A percentile compares a stretch with the other conserved stretches of the same genome.
These are phyloP conservation scores for Caenorhabditis sp. DNA, from an alignment of 2,888 invertebrate genomes.

Conservation along the genomic window DNA sequence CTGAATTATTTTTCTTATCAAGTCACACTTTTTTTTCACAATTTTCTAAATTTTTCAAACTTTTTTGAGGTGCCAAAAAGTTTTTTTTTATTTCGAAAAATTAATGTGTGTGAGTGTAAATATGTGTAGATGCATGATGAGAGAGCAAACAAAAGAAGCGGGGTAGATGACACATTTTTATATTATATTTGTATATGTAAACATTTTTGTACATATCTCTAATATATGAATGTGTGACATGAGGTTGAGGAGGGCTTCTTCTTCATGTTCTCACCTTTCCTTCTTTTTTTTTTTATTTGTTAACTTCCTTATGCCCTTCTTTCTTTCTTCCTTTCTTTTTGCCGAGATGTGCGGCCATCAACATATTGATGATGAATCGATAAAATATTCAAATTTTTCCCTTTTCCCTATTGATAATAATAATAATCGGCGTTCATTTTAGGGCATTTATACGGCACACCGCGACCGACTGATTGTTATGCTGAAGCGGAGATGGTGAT, in stretches of 20 bases:
- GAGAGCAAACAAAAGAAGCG: background rate
- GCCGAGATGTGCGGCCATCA: too few species aligned
- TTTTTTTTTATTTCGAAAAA: too few species aligned
- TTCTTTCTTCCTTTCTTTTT: too few species aligned
- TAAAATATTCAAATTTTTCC: background rate
- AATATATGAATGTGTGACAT: background rate
- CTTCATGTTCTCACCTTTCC: background rate
- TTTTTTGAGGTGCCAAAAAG: too few species aligned
- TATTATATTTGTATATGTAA: background rate
- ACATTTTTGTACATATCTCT: background rate
- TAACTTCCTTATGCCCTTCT: too few species aligned
- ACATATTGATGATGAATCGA: background rate
- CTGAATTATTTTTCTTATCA: too few species aligned
- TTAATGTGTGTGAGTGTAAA: too few species aligned
- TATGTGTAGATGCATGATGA: background rate
- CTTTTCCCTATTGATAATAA: background rate
- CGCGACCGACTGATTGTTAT: constrained; percentile 56
- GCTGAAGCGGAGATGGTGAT: constrained; percentile 44
- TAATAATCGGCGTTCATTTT: background rate
- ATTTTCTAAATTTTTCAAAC: too few species aligned
- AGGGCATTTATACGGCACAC: constrained; percentile 68
- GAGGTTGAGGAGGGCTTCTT: too few species aligned
- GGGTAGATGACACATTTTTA: background rate
- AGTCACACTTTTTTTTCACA: too few species aligned
- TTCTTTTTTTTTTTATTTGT: background rate